Percentiles rank a stretch among this genome's conserved stretches.
Conservation (phyloP, 2,113 vertebrate genomes). For the Tiliqua scincoides region DNA sequence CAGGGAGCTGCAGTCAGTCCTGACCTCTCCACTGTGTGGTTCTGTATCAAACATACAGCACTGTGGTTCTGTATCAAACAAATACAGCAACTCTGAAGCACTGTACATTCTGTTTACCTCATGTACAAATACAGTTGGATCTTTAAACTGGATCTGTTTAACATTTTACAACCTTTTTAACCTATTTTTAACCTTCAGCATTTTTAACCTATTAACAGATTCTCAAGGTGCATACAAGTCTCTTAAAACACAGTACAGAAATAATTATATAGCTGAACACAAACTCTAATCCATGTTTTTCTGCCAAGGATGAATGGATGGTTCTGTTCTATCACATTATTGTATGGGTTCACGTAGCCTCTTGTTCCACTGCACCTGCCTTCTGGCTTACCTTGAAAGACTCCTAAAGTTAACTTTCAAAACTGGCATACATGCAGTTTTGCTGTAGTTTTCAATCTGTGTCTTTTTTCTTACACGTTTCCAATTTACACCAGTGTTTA, state of each 20-base stretch:
- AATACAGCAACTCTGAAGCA: too few relatives aligned
- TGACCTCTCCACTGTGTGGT: not conserved
- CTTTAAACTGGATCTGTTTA: not conserved
- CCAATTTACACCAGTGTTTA: not conserved
- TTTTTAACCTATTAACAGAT: not conserved
- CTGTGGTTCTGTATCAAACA: too few relatives aligned
- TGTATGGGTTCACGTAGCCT: not conserved
- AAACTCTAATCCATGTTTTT: not conserved
- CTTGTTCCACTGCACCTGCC: not conserved
- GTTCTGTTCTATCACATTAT: not conserved
- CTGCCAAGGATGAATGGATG: too few relatives aligned
- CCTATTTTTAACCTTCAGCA: too few relatives aligned
- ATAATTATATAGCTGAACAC: not conserved
- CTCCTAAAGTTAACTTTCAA: not conserved
- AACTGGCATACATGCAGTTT: not conserved
- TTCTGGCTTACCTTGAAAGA: not conserved
- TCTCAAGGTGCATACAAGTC: not conserved
- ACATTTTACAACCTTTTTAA: not conserved
- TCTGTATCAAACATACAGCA: too few relatives aligned
- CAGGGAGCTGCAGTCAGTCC: not conserved
- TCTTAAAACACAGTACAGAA: not conserved
- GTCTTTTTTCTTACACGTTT: not conserved
- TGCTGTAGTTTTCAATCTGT: not conserved
- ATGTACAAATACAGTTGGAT: not conserved
- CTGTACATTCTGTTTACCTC: not conserved